Evolutionary conservation across 1,140 invertebrate species (phyloP).

Genomic region (Macrotrachela quadricornifera): DNA sequence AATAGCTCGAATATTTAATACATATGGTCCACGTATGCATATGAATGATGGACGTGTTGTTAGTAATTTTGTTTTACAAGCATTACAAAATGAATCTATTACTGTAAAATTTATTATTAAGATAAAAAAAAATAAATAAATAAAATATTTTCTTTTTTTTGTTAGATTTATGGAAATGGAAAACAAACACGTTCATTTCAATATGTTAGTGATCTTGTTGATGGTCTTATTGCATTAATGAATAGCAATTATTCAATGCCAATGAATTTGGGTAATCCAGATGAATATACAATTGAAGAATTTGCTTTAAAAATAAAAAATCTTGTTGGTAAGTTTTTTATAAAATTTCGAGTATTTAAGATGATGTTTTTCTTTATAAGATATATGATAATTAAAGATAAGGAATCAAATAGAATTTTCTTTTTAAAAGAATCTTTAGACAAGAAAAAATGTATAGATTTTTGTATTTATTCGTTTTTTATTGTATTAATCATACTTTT

Average conservation of each 20-base stretch:
- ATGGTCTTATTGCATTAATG: conserved; percentile 46
- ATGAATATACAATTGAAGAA: conserved; percentile 84
- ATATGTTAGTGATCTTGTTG: background rate
- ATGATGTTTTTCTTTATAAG: too few species aligned
- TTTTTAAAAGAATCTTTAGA: too few species aligned
- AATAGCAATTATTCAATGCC: conserved; percentile 73
- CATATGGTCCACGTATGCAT: background rate
- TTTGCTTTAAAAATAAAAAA: conserved; percentile 79
- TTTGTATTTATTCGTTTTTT: too few species aligned
- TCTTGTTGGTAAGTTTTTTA: conserved; percentile 27
- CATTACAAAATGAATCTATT: background rate
- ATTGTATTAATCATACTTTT: too few species aligned
- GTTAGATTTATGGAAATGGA: conserved; percentile 26
- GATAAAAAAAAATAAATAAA: too few species aligned
- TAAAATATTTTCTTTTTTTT: conserved; percentile 11
- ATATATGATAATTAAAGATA: too few species aligned
- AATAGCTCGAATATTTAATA: background rate
- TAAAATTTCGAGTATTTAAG: background rate
- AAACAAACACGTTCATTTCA: background rate
- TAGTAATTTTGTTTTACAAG: background rate
- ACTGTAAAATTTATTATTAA: conserved; percentile 30
- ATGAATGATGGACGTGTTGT: background rate
- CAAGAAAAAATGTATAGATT: too few species aligned
- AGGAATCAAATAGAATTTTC: too few species aligned
- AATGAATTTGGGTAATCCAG: conserved; percentile 90